A percentile compares a stretch with the other conserved stretches of the same genome.
Conservation (phyloP, 2,113 vertebrate genomes). For the Campylorhamphus procurvoides region DNA sequence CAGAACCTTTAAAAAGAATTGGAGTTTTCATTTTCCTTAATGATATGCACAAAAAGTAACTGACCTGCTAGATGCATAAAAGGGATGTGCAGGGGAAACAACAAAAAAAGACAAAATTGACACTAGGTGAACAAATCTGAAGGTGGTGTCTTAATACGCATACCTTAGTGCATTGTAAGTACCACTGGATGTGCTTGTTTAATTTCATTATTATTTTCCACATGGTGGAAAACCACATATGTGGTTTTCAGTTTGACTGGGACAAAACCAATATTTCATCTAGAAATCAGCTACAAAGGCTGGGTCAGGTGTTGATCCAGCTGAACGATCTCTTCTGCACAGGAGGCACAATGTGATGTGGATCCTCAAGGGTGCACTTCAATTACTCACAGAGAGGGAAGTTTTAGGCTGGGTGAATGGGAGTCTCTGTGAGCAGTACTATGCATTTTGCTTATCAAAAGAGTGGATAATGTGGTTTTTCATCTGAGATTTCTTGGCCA, state of each 20-base stretch:
- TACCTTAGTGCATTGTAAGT: not conserved
- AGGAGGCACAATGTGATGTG: not conserved
- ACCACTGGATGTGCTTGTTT: not conserved
- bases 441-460: not conserved
- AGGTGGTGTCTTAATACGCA: not conserved
- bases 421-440: not conserved
- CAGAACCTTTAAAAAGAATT: not conserved
- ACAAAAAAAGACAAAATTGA: not conserved
- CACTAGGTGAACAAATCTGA: not conserved
- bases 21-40: slow-evolving; percentile 17
- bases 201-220: not conserved
- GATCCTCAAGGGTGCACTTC: not conserved
- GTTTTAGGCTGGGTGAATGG: not conserved
- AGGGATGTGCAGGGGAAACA: not conserved
- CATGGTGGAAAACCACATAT: not conserved
- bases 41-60: not conserved
- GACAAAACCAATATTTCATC: not conserved
- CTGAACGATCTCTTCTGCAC: not conserved
- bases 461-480: not conserved
- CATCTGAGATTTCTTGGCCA: not conserved
- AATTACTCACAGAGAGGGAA: not conserved
- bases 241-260: not conserved
- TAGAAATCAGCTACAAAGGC: not conserved
- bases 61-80: not conserved
- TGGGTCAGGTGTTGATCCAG: not conserved